Base-by-base conservation (phyloP, 2,888 invertebrate species). In the Meteorus cinctellus region DNA sequence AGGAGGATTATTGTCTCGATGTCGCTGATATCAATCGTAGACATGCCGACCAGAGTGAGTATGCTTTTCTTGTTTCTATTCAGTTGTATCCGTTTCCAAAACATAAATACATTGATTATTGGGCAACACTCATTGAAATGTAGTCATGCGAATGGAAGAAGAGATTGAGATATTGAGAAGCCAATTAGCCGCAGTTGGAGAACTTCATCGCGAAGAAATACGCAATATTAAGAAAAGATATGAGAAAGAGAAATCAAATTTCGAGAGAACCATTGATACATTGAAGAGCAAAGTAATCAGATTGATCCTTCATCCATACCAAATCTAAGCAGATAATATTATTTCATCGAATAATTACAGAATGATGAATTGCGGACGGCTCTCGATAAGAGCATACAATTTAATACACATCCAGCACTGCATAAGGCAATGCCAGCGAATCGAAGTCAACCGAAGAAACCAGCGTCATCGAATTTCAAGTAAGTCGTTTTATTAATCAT, bases 101-200 rank as follows among this genome's bases (percentile, higher is more conserved):
- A 62, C 27, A 48, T 16, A n/a, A 73, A 14, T 65, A 31, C 16
- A n/a, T 59, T 24, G 24, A 55, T 3, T 69, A 14, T 34, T 45
- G n/a, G 14, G 6, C 16, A 36, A 19, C 19, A 1, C 27, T 31
- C 34, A 51, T 34, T 27, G 74, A 59, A 16, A 34, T 4, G 31
- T 14, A 85, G 85, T 81, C 29, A 55, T 19, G 2, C 74, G 34
- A 34, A 72, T 84, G 51, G 76, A 82, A 24, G 79, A 78, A 0
- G 78, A 84, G 27, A 2, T 82, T 3, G 72, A 77, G 14, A 71
- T 73, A n/a, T 27, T 82, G 19, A 79, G 69, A 19, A n/a, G 70
- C 3, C 70, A 80, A 59, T 27, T 84, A 8, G 19, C n/a, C 10
- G 59, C 77, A 8, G 74, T 79, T 14, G 73, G 76, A 19, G 73